A percentile compares a stretch with the other conserved stretches of the same genome.
Evolutionary conservation across 2,888 invertebrate genomes (phyloP).

Genomic region (Epinotia nisella): DNA sequence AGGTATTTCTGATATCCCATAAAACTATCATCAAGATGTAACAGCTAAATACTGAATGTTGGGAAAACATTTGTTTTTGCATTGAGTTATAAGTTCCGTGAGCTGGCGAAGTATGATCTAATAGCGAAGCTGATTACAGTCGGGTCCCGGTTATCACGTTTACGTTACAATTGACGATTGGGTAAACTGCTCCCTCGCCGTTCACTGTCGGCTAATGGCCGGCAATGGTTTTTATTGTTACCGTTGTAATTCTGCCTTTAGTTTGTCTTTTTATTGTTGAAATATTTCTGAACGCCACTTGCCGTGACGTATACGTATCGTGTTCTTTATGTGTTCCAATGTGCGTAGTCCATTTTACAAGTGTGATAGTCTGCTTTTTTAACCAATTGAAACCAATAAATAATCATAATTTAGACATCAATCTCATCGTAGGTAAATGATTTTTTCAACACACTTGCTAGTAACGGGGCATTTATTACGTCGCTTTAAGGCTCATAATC

Average conservation of each 20-base stretch:
- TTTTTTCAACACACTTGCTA: no score
- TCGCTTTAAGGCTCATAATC: no score
- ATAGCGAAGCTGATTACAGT: constrained; percentile 33
- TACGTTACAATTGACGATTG: constrained; percentile 39
- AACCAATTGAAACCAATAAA: no score
- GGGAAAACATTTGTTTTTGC: not conserved
- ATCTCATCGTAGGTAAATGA: no score
- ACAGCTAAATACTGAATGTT: not conserved
- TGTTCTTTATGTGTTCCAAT: no score
- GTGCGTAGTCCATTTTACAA: no score
- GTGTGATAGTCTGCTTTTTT: no score
- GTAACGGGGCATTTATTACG: no score
- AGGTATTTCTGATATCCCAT: no score
- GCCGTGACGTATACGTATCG: not conserved
- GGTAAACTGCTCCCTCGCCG: constrained; percentile 24
- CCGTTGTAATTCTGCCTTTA: constrained; percentile 5
- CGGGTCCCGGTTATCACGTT: constrained; percentile 32
- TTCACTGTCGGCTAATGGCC: not conserved
- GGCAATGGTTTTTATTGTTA: constrained; percentile 21
- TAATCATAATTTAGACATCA: no score
- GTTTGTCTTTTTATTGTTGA: constrained; percentile 2
- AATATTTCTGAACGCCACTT: constrained; percentile 1
- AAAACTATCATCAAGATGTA: no score
- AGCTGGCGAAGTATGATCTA: constrained; percentile 35
- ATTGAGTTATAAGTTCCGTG: constrained; percentile 13